Evolutionary conservation across 2,113 vertebrate species (phyloP), one percentile per base, ranked within the genome.

Genomic region (Panurus biarmicus): DNA sequence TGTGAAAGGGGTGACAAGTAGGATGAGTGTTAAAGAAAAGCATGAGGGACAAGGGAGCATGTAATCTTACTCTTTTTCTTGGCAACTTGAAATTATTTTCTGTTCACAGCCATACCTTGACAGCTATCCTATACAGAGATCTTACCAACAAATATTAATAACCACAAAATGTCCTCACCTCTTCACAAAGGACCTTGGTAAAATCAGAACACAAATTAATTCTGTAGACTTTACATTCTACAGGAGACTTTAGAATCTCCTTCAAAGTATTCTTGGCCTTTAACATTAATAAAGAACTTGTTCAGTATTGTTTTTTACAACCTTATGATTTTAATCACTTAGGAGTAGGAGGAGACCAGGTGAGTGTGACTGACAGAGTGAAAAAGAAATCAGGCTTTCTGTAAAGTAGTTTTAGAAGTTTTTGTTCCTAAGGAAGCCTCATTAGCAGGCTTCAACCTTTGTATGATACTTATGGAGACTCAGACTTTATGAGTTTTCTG

Each of bases 401-500:
- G 9, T 36, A 74, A 78, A 90, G 8, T 11, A 50, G 26, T 75
- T 92, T 71, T 38, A 72, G 44, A 89, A 89, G 48, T 13, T 15
- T 74, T 80, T 5, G 0, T 36, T 74, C 28, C 87, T 57, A 90
- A 62, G 94, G 89, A 84, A 95, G 78, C 65, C 70, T 80, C 20
- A 14, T 70, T 89, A 93, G 93, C 58, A 90, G 62, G 44, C 58
- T 87, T 80, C 35, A 87, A 47, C 53, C 87, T 90, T 73, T 48
- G 12, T 62, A 50, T 57, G 50, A 61, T 3, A 7, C 15, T 76
- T 88, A 81, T 50, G 80, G 87, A 97, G 91, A 95, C 70, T 94
- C 85, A 79, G 48, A 81, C 38, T 90, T 93, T 44, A 91, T 90
- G 86, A 72, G 58, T 80, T 94, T 94, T 66, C 82, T 91, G 80